These are phyloP conservation scores for Hyperopisus bebe DNA, from an alignment of 2,113 vertebrate genomes.

Conservation along the genomic window DNA sequence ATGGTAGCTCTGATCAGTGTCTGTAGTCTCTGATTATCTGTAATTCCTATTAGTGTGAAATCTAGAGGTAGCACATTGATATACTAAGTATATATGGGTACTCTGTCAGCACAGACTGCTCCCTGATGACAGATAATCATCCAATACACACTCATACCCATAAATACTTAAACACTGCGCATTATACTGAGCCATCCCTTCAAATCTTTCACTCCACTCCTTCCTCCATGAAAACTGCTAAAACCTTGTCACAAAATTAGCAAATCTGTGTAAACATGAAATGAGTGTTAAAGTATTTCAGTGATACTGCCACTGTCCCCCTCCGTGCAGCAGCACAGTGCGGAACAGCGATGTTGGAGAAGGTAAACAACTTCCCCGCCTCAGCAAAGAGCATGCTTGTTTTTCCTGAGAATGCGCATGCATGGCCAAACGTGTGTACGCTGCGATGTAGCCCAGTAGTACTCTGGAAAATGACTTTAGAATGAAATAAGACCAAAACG, in stretches of 20 bases:
- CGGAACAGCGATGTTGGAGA: neutral
- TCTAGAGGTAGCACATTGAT: neutral
- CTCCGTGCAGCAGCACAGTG: neutral
- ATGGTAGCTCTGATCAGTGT: neutral
- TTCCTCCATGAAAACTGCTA: neutral
- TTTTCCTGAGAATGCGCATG: neutral
- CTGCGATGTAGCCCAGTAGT: slow-evolving; percentile 8
- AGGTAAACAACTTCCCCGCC: neutral
- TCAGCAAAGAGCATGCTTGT: neutral
- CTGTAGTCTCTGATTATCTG: neutral
- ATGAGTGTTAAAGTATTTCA: neutral
- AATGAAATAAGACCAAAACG: slow-evolving; percentile 3
- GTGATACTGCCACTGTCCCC: neutral
- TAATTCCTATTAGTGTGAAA: neutral
- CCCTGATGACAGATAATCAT: neutral
- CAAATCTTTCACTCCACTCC: neutral
- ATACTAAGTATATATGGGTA: neutral
- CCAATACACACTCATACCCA: neutral
- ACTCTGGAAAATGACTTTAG: slow-evolving; percentile 13
- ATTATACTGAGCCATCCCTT: neutral
- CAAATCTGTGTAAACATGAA: neutral
- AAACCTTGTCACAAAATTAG: neutral
- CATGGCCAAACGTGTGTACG: neutral
- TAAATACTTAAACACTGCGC: neutral
- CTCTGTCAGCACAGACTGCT: neutral